Conservation (phyloP, 35 echinoderm and acorn worm species). For the Holothuria glaberrima region DNA sequence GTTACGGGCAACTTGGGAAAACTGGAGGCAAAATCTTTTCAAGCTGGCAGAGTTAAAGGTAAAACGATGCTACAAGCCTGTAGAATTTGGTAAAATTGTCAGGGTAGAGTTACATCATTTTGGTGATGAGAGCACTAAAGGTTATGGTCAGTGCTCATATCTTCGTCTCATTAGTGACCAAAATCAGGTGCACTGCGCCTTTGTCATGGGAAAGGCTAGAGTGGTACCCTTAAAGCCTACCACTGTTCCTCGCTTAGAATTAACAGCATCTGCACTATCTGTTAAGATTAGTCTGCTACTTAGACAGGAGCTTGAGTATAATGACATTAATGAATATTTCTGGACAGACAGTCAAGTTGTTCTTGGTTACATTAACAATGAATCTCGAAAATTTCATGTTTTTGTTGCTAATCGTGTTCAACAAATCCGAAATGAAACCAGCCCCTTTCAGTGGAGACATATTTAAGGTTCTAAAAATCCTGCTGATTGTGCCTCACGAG, state of each 20-base stretch:
- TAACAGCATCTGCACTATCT: constrained; percentile 54
- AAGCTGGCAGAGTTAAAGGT: constrained; percentile 35
- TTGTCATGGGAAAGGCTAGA: constrained; percentile 62
- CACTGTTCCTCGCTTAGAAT: constrained; percentile 72
- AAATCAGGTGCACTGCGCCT: constrained; percentile 11
- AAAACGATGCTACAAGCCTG: constrained; percentile 24
- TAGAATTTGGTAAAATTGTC: too few relatives aligned
- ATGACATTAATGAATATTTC: constrained; percentile 61
- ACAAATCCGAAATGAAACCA: constrained; percentile 63
- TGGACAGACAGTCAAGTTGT: too few relatives aligned
- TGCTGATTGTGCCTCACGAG: too few relatives aligned
- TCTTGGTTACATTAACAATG: too few relatives aligned
- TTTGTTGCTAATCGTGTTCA: too few relatives aligned
- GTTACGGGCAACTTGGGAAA: constrained; percentile 21
- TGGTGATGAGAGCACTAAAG: too few relatives aligned
- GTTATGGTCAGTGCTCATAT: too few relatives aligned
- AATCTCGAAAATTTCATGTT: constrained; percentile 65
- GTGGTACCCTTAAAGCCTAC: constrained; percentile 42
- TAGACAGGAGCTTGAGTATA: constrained; percentile 61
- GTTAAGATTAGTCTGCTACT: too few relatives aligned
- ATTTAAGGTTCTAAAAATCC: not conserved
- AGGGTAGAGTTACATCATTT: too few relatives aligned
- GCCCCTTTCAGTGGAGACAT: constrained; percentile 64
- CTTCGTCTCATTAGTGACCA: too few relatives aligned
- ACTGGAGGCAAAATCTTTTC: constrained; percentile 57